These are phyloP conservation scores for Brachyistius frenatus DNA, from an alignment of 2,113 vertebrate genomes.

Conservation along the genomic window DNA sequence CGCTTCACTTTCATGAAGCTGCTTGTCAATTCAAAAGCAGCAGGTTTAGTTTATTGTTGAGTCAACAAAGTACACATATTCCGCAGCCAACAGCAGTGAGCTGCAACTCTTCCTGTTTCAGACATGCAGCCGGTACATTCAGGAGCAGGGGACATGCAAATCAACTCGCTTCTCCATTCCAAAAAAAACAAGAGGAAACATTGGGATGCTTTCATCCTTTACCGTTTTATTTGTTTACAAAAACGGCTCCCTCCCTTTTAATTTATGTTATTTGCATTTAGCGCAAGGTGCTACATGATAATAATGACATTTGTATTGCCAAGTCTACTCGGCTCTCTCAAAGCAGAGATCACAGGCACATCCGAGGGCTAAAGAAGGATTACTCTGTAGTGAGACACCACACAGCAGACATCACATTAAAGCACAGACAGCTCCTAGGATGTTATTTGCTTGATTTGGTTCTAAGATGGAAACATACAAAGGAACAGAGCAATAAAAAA, in stretches of 20 bases:
- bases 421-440: slow-evolving; percentile 58
- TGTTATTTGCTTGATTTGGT: slow-evolving; percentile 73
- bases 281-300: slow-evolving; percentile 51
- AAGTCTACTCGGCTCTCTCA: slow-evolving; percentile 64
- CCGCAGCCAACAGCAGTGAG: slow-evolving; percentile 20
- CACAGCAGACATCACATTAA: slow-evolving; percentile 66
- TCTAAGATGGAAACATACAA: slow-evolving; percentile 65
- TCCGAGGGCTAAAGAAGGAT: slow-evolving; percentile 69
- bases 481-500: slow-evolving; percentile 55
- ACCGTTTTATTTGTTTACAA: slow-evolving; percentile 59
- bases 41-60: slow-evolving; percentile 7
- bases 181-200: slow-evolving; percentile 47
- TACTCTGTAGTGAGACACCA: slow-evolving; percentile 59
- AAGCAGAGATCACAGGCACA: slow-evolving; percentile 66
- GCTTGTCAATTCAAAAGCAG: not conserved
- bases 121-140: slow-evolving; percentile 14
- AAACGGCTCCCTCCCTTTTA: slow-evolving; percentile 54
- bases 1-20: not conserved
- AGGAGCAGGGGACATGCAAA: slow-evolving; percentile 44
- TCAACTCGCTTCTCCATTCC: slow-evolving; percentile 6
- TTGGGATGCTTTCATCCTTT: slow-evolving; percentile 48
- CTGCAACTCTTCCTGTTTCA: slow-evolving; percentile 9
- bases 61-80: slow-evolving; percentile 44
- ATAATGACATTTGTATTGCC: slow-evolving; percentile 71
- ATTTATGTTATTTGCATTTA: slow-evolving; percentile 76